Conservation (phyloP, 1,140 invertebrate genomes). For the Drosophila ananassae region DNA sequence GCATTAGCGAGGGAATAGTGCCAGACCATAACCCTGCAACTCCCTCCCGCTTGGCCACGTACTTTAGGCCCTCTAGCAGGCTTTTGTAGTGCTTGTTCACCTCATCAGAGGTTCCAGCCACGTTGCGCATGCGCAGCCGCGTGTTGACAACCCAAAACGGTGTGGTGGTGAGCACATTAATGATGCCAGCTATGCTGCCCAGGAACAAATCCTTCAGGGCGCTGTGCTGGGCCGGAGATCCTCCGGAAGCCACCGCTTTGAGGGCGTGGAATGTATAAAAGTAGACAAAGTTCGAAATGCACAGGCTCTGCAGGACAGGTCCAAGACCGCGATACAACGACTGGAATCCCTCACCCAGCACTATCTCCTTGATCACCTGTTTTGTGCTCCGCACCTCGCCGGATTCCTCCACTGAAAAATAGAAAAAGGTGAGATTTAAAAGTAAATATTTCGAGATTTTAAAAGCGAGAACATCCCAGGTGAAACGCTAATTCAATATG, state of each 20-base stretch:
- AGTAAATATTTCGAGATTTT: not conserved
- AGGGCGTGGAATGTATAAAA: slow-evolving; percentile 96
- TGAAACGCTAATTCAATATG: slow-evolving; percentile 27
- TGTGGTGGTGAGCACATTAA: slow-evolving; percentile 93
- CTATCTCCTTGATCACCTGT: slow-evolving; percentile 86
- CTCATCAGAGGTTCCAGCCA: slow-evolving; percentile 70
- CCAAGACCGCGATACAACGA: slow-evolving; percentile 92
- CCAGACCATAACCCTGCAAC: slow-evolving; percentile 91
- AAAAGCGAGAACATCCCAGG: not conserved
- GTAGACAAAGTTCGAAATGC: slow-evolving; percentile 96
- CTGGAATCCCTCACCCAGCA: slow-evolving; percentile 88
- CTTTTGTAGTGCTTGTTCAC: slow-evolving; percentile 83
- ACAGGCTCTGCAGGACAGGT: slow-evolving; percentile 92
- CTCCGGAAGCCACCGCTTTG: slow-evolving; percentile 86
- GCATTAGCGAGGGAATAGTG: slow-evolving; percentile 91
- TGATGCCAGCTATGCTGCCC: slow-evolving; percentile 91
- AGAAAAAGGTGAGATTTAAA: not conserved
- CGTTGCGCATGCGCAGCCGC: slow-evolving; percentile 89
- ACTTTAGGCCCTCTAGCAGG: slow-evolving; percentile 87
- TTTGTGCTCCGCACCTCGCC: slow-evolving; percentile 85
- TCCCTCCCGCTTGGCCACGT: slow-evolving; percentile 90
- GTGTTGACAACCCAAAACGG: slow-evolving; percentile 97
- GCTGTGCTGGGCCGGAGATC: slow-evolving; percentile 84
- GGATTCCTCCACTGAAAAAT: slow-evolving; percentile 87
- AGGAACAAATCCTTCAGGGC: slow-evolving; percentile 91